These are phyloP conservation scores for Corvus moneduloides DNA, from an alignment of 2,113 vertebrate genomes.

Conservation along the genomic window DNA sequence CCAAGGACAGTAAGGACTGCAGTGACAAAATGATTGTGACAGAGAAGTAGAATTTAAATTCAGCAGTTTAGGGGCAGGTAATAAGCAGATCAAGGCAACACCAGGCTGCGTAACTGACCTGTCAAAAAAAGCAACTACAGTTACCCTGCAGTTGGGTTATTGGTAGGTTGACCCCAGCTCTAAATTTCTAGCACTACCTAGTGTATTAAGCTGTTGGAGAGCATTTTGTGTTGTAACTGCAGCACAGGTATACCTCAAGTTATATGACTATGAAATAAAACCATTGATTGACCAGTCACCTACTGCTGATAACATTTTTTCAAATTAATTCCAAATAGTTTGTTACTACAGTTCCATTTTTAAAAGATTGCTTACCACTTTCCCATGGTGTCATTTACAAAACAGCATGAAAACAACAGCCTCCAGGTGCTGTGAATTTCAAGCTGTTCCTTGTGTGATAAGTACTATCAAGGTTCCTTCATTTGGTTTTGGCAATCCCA, in stretches of 20 bases:
- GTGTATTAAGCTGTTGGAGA: background rate
- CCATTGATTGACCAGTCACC: background rate
- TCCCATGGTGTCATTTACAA: conserved; percentile 17
- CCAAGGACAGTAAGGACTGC: conserved; percentile 14
- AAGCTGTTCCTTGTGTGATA: conserved; percentile 7
- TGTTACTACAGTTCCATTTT: background rate
- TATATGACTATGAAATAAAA: background rate
- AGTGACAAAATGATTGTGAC: background rate
- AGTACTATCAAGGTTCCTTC: conserved; percentile 42
- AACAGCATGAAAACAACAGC: conserved; percentile 26
- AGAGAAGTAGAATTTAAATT: background rate
- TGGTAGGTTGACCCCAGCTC: background rate
- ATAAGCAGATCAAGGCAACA: background rate
- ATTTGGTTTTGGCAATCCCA: conserved; percentile 3
- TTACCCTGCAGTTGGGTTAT: background rate
- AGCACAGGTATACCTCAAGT: background rate
- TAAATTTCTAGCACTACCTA: background rate
- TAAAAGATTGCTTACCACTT: conserved; percentile 18
- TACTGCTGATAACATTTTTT: background rate
- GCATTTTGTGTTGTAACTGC: background rate
- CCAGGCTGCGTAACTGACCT: background rate
- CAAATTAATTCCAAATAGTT: background rate
- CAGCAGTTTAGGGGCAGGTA: background rate
- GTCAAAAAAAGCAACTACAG: background rate
- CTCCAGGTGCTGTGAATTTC: conserved; percentile 29